These are phyloP conservation scores for Fragum whitleyi DNA, from an alignment of 2,888 invertebrate genomes.

Conservation along the genomic window DNA sequence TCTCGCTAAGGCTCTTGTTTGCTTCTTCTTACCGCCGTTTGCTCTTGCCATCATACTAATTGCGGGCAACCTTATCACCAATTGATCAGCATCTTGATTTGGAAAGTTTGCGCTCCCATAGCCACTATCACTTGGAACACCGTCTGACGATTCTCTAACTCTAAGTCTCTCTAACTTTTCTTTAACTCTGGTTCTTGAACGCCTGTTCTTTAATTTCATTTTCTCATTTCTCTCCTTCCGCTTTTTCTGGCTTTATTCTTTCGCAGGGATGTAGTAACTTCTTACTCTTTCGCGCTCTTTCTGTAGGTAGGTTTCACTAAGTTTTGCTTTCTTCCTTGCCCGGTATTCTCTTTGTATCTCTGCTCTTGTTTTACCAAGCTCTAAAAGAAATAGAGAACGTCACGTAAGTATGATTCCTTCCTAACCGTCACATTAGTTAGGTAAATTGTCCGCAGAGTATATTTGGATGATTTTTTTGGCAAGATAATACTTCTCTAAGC, in stretches of 20 bases:
- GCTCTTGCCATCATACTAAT: not conserved
- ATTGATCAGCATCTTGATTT: not conserved
- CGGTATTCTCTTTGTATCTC: constrained; percentile 23
- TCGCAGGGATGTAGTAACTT: constrained; percentile 4
- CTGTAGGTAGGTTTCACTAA: not conserved
- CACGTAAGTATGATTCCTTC: constrained; percentile 19
- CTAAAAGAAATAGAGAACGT: not conserved
- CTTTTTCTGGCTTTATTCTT: too few relatives aligned
- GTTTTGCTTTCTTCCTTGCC: constrained; percentile 7
- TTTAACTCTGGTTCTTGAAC: not conserved
- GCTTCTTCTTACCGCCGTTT: not conserved
- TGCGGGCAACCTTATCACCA: constrained; percentile 16
- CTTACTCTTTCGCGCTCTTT: constrained; percentile 19
- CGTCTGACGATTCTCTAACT: not conserved
- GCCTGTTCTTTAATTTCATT: too few relatives aligned
- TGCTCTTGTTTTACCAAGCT: constrained; percentile 20
- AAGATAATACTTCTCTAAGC: not conserved
- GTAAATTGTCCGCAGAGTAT: not conserved
- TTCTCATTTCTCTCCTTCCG: too few relatives aligned
- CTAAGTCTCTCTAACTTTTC: too few relatives aligned
- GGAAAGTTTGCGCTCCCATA: not conserved
- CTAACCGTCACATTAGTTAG: not conserved
- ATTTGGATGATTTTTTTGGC: not conserved
- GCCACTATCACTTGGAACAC: not conserved
- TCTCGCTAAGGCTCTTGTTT: too few relatives aligned